These are phyloP conservation scores for Tokudaia tokunoshimensis DNA, from an alignment of 2,797 vertebrate genomes.

Conservation along the genomic window DNA sequence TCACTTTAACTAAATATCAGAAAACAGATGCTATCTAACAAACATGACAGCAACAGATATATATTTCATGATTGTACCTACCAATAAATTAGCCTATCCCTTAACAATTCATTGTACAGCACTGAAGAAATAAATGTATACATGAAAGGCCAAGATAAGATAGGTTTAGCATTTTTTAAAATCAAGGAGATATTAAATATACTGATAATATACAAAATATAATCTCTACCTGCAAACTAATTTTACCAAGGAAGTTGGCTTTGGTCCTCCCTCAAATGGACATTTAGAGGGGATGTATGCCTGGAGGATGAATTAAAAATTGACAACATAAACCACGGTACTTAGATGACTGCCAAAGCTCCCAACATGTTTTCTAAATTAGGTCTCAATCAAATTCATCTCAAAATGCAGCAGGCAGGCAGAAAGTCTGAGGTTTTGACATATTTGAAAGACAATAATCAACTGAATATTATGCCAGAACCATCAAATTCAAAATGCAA, in stretches of 20 bases:
- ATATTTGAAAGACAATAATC: constrained; percentile 27
- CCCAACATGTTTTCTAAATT: constrained; percentile 51
- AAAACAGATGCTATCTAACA: constrained; percentile 32
- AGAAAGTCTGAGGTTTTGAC: constrained; percentile 11
- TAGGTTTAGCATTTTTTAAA: constrained; percentile 15
- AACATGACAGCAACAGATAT: constrained; percentile 27
- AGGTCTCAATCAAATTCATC: constrained; percentile 54
- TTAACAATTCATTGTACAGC: constrained; percentile 56
- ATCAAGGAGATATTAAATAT: constrained; percentile 37
- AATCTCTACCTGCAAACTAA: constrained; percentile 25
- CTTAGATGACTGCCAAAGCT: constrained; percentile 39
- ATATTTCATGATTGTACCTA: constrained; percentile 45
- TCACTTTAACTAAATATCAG: constrained; percentile 13
- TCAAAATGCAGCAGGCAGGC: constrained; percentile 20
- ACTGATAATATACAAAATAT: constrained; percentile 35
- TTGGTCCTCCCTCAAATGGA: constrained; percentile 10
- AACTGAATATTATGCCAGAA: constrained; percentile 8
- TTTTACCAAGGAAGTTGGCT: constrained; percentile 35
- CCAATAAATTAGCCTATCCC: constrained; percentile 60
- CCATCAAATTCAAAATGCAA: constrained; percentile 60
- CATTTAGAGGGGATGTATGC: neutral
- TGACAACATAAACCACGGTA: neutral
- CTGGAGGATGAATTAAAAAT: neutral
- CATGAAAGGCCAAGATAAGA: constrained; percentile 32
- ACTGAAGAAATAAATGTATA: constrained; percentile 50